Conservation (phyloP, 1,140 invertebrate genomes). For the Diorhabda elongata region DNA sequence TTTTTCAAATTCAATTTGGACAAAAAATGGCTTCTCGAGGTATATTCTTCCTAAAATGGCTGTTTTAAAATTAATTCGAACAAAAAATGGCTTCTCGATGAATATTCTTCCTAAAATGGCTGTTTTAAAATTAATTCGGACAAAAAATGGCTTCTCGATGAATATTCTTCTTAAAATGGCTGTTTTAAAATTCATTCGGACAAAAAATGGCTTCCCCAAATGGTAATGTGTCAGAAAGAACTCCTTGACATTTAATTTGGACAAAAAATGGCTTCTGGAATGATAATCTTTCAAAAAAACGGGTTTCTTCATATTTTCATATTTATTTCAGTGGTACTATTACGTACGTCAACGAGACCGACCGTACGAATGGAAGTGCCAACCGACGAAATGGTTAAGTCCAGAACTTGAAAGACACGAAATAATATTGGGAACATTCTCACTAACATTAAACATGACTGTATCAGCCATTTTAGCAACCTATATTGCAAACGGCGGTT, state of each 20-base stretch:
- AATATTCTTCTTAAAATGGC: too few species aligned
- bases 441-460: constrained; percentile 54
- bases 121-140: too few species aligned
- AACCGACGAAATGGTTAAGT: constrained; percentile 64
- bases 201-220: too few species aligned
- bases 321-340: constrained; percentile 61
- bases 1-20: too few species aligned
- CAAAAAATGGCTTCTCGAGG: too few species aligned
- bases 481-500: constrained; percentile 64
- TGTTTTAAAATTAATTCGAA: too few species aligned
- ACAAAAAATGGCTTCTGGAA: background rate
- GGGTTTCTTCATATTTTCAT: background rate
- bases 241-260: too few species aligned
- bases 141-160: too few species aligned
- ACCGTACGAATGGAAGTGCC: constrained; percentile 69
- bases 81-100: too few species aligned
- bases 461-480: constrained; percentile 58
- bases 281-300: background rate
- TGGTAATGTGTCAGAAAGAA: background rate
- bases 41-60: too few species aligned
- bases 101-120: too few species aligned
- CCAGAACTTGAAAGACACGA: constrained; percentile 65
- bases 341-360: constrained; percentile 57
- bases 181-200: background rate
- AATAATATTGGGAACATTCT: constrained; percentile 59